phyloP scores from a whole-genome alignment of 2,113 vertebrate genomes.

The Platysteira castanea region DNA sequence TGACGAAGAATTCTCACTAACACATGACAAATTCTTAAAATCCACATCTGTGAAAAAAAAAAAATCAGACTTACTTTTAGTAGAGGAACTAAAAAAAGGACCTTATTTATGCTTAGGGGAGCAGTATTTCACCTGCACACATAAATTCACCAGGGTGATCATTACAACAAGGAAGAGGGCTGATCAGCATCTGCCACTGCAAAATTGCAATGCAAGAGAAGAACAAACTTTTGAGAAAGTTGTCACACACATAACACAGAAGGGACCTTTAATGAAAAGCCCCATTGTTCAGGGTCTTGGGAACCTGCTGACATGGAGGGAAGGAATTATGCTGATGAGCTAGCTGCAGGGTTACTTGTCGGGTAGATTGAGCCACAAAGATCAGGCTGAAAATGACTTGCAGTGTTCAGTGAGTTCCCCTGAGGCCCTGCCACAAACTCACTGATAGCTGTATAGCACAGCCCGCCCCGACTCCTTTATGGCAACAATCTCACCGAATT shows the following conservation, averaged over 20 bases:
- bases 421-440: not conserved
- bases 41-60: not conserved
- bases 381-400: not conserved
- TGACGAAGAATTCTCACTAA: not conserved
- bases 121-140: not conserved
- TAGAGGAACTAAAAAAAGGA: not conserved
- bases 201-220: not conserved
- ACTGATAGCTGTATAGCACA: fast-evolving
- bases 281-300: slow-evolving; percentile 46
- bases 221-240: not conserved
- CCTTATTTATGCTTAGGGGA: not conserved
- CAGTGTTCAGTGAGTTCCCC: not conserved
- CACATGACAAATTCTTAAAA: not conserved
- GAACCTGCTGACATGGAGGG: slow-evolving; percentile 33
- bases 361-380: not conserved
- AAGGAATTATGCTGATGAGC: slow-evolving; percentile 54
- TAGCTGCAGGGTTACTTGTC: not conserved
- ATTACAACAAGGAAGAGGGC: not conserved
- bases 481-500: not conserved
- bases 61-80: not conserved
- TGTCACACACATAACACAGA: not conserved
- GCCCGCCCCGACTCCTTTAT: not conserved
- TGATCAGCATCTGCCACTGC: not conserved
- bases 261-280: slow-evolving; percentile 26
- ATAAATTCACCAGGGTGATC: not conserved